Conservation (phyloP, 2,113 vertebrate genomes). For the Limnothrissa miodon region DNA sequence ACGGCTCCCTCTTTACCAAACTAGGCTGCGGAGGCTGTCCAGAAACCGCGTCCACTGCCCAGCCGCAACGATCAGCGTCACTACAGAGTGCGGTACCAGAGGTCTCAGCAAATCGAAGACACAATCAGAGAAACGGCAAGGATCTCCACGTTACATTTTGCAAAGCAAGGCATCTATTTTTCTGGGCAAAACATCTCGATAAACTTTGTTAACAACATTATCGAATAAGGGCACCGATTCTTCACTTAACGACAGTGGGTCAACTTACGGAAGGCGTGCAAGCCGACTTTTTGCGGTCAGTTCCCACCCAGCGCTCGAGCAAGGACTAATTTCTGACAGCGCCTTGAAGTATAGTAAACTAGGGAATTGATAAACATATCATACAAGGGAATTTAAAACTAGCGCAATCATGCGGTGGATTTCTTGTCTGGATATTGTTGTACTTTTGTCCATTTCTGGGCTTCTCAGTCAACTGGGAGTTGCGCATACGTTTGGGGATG, state of each 20-base stretch:
- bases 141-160: neutral
- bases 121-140: neutral
- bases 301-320: neutral
- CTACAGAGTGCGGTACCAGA: slow-evolving; percentile 11
- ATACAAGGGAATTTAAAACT: neutral
- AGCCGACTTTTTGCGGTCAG: slow-evolving; percentile 10
- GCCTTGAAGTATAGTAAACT: neutral
- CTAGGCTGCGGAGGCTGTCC: slow-evolving; percentile 29
- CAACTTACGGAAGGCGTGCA: neutral
- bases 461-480: slow-evolving; percentile 49
- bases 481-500: slow-evolving; percentile 80
- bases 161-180: neutral
- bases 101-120: neutral
- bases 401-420: slow-evolving; percentile 42
- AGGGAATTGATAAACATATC: neutral
- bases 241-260: neutral
- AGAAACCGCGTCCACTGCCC: slow-evolving; percentile 39
- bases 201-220: neutral
- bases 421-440: slow-evolving; percentile 45
- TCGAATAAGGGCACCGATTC: neutral
- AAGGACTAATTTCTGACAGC: neutral
- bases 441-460: slow-evolving; percentile 49
- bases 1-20: slow-evolving; percentile 44
- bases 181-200: neutral
- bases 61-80: slow-evolving; percentile 15